Conservation (phyloP, 2,113 vertebrate species). For the Pterocles gutturalis region DNA sequence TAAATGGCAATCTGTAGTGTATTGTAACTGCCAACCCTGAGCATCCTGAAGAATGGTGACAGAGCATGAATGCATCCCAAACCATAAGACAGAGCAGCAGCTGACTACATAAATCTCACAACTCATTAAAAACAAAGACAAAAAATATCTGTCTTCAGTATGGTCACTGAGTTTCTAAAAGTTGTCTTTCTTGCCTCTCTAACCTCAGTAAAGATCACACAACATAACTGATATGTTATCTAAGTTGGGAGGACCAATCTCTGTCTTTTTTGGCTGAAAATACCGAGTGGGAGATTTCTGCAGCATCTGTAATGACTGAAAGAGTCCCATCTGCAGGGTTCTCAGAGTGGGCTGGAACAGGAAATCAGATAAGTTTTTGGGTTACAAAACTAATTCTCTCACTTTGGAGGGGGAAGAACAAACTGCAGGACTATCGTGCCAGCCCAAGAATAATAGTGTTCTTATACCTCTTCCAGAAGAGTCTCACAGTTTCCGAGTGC, state of each 20-base stretch:
- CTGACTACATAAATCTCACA: not conserved
- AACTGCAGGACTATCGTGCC: not conserved
- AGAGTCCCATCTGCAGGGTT: not conserved
- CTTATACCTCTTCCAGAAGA: not conserved
- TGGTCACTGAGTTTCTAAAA: conserved; percentile 6
- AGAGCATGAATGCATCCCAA: not conserved
- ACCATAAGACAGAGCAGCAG: not conserved
- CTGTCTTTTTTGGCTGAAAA: not conserved
- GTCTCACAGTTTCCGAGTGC: not conserved
- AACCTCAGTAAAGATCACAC: not conserved
- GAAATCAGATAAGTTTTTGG: conserved; percentile 36
- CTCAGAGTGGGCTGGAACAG: not conserved
- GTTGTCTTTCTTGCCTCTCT: not conserved
- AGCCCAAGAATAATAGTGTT: conserved; percentile 10
- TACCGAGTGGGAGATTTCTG: not conserved
- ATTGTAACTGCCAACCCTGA: not conserved
- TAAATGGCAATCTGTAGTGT: not conserved
- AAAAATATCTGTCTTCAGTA: conserved; percentile 5
- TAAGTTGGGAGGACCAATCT: not conserved
- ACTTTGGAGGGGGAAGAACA: not conserved
- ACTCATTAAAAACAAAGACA: not conserved
- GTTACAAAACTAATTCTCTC: not conserved
- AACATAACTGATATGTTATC: not conserved
- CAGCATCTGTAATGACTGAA: not conserved
- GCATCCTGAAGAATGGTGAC: not conserved